Base-by-base conservation (phyloP, 2,888 invertebrate species). In the Rotaria magnacalcarata region DNA sequence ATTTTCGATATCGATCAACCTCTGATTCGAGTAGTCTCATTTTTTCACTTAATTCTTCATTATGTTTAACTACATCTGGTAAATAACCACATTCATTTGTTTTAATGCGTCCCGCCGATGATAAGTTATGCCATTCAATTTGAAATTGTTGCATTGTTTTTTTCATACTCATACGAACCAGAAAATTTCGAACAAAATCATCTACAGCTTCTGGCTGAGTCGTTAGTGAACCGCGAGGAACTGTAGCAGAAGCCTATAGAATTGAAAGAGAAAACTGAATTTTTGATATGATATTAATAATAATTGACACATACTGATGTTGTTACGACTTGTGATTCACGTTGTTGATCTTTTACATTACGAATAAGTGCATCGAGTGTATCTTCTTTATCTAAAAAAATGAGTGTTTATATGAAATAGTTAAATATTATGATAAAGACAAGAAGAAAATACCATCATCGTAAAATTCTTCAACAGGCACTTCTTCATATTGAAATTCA, bases 161-260 rank as follows among this genome's bases (percentile, higher is more conserved):
- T 8, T 88, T 88, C 90, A 91, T 89, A 43, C 89, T 89, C 90
- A 91, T 90, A 84, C 89, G 88, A 11, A 91, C 90, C n/a, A 91
- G 89, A 87, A 91, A 91, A 87, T 91, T 91, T 24, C 91, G 88
- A 7, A 91, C 90, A 89, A 90, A 91, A 87, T 91, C 91, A 89
- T 91, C 91, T 2, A 90, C 90, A 43, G 90, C 89, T 87, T 91
- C 91, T 11, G 90, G 90, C 41, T 89, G 88, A 56, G 87, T 86
- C 4, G 80, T 87, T 19, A 88, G 24, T 58, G 85, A 56, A 60
- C 85, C 84, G 27, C 80, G 43, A 27, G 87, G 80, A 43, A 47
- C 47, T 10, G 86, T n/a, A 21, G 41, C n/a, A 24, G 56, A 54
- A 19, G 52, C 27, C 43, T 43, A 50, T 24, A 16, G 21, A 34